These are phyloP conservation scores for Chymomyza procnemis DNA, from an alignment of 2,888 invertebrate species.

Conservation along the genomic window DNA sequence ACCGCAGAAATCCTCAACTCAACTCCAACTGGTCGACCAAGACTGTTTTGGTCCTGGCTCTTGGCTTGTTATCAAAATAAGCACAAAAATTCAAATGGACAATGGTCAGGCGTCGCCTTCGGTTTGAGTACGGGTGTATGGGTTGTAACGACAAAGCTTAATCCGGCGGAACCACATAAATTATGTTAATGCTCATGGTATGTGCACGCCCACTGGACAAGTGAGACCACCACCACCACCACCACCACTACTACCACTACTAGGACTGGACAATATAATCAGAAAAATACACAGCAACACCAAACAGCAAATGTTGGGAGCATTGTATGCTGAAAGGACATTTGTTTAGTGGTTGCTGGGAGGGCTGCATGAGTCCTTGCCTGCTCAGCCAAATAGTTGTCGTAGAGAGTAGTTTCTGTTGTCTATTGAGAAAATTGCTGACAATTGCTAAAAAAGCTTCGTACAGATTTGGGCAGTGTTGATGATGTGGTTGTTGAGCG, in stretches of 20 bases:
- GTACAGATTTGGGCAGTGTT: neutral
- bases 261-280: constrained; percentile 54
- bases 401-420: constrained; percentile 65
- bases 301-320: neutral
- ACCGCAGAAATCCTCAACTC: constrained; percentile 57
- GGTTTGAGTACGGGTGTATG: constrained; percentile 16
- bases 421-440: constrained; percentile 69
- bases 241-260: too few relatives aligned
- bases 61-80: constrained; percentile 66
- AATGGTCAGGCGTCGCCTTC: constrained; percentile 49
- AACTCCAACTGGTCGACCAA: too few relatives aligned
- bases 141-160: constrained; percentile 58
- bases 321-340: constrained; percentile 47
- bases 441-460: constrained; percentile 72
- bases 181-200: constrained; percentile 76
- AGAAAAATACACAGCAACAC: constrained; percentile 65
- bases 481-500: neutral
- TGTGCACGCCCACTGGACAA: constrained; percentile 71
- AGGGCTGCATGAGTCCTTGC: neutral
- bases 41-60: neutral
- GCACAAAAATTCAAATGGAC: constrained; percentile 61
- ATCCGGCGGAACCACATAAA: constrained; percentile 77
- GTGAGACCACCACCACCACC: too few relatives aligned
- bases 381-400: constrained; percentile 17
- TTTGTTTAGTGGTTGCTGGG: constrained; percentile 53